phyloP scores from a whole-genome alignment of 2,797 vertebrate species.

The Sebastolobus alascanus region DNA sequence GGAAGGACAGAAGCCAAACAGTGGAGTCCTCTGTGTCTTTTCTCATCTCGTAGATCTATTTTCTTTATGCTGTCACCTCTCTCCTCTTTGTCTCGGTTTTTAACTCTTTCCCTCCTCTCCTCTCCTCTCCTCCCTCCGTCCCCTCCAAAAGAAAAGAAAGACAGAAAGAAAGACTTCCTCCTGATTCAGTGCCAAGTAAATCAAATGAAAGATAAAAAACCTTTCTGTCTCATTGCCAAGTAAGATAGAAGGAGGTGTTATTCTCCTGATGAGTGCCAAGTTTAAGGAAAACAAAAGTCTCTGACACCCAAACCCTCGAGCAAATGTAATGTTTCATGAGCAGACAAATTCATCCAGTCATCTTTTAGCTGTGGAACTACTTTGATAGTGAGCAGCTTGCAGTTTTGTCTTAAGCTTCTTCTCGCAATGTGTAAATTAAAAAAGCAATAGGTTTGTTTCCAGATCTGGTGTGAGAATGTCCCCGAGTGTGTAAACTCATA shows the following conservation, averaged over 20 bases:
- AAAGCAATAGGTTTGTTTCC: conserved; percentile 47
- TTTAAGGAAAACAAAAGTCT: conserved; percentile 1
- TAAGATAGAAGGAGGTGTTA: conserved; percentile 16
- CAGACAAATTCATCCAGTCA: conserved; percentile 12
- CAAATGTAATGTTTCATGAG: conserved; percentile 31
- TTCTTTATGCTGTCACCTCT: conserved; percentile 2
- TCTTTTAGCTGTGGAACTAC: not conserved
- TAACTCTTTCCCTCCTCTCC: conserved; percentile 11
- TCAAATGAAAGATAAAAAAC: conserved; percentile 23
- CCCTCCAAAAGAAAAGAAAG: not conserved
- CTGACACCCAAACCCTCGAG: conserved; percentile 12
- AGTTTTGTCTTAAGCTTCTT: conserved; percentile 17
- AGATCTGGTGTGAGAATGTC: not conserved
- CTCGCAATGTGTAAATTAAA: conserved; percentile 4
- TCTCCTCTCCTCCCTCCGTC: not conserved
- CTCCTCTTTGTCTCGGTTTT: conserved; percentile 14
- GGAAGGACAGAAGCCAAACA: conserved; percentile 33
- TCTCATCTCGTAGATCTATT: conserved; percentile 11
- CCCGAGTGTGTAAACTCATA: conserved; percentile 39
- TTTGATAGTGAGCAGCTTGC: not conserved
- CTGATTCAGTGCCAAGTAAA: conserved; percentile 55
- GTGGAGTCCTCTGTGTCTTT: conserved; percentile 43
- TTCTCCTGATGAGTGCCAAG: conserved; percentile 43
- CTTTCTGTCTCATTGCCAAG: conserved; percentile 35
- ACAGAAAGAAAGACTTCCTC: not conserved